Conservation (phyloP, 2,797 vertebrate species). For the Crocodylus rhombifer region DNA sequence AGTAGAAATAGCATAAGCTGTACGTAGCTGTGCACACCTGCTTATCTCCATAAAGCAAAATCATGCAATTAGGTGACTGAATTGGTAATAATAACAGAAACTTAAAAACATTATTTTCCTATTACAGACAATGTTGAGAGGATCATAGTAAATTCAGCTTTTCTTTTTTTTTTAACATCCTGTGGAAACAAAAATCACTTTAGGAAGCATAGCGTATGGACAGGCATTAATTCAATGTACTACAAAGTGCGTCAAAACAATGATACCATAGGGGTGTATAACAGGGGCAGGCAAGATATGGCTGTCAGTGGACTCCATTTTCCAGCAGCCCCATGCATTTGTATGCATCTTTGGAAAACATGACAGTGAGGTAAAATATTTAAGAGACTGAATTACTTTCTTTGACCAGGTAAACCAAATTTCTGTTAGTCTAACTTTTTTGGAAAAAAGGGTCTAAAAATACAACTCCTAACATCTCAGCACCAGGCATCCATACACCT, state of each 20-base stretch:
- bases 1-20: not conserved
- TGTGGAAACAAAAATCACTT: slow-evolving; percentile 30
- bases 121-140: slow-evolving; percentile 17
- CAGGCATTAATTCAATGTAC: slow-evolving; percentile 41
- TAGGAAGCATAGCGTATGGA: slow-evolving; percentile 45
- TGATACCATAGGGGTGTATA: too few relatives aligned
- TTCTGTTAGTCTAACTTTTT: not conserved
- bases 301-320: too few relatives aligned
- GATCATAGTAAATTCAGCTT: slow-evolving; percentile 45
- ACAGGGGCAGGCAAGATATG: too few relatives aligned
- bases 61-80: slow-evolving; percentile 33
- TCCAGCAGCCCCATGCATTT: not conserved
- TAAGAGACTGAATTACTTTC: not conserved
- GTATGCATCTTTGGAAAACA: not conserved
- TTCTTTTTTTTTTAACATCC: slow-evolving; percentile 13
- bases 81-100: slow-evolving; percentile 33
- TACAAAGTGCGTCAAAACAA: slow-evolving; percentile 39
- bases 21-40: not conserved
- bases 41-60: slow-evolving; percentile 22
- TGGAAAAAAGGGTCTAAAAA: not conserved
- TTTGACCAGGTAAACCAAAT: not conserved
- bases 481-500: not conserved
- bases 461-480: accelerated
- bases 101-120: not conserved
- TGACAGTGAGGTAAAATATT: not conserved